phyloP scores from a whole-genome alignment of 2,113 vertebrate species.

The Nymphicus hollandicus region DNA sequence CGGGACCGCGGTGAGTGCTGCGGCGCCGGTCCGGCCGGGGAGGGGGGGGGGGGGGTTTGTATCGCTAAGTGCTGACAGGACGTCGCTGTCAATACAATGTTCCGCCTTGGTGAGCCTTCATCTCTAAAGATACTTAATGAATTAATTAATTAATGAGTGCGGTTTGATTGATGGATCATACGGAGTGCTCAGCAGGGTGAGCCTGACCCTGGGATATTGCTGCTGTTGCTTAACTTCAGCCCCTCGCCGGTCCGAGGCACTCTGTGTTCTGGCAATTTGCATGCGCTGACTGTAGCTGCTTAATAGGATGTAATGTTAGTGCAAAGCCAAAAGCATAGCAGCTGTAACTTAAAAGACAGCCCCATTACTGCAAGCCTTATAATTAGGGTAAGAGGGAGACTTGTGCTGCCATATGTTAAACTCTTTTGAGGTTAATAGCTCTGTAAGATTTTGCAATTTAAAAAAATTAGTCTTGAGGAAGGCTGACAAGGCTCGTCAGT shows the following conservation, averaged over 20 bases:
- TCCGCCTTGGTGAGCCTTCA: conserved; percentile 67
- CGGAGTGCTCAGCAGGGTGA: conserved; percentile 68
- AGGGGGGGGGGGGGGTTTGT: not conserved
- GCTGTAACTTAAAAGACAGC: conserved; percentile 81
- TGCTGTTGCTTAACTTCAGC: conserved; percentile 48
- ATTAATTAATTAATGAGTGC: conserved; percentile 76
- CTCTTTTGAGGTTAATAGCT: conserved; percentile 81
- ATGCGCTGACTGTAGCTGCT: conserved; percentile 76
- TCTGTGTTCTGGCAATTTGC: conserved; percentile 69
- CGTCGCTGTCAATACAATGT: conserved; percentile 69
- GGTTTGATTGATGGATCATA: conserved; percentile 71
- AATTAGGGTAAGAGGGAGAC: conserved; percentile 80
- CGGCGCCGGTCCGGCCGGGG: not conserved
- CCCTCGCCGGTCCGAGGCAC: conserved; percentile 56
- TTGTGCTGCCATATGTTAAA: conserved; percentile 78
- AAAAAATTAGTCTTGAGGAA: conserved; percentile 75
- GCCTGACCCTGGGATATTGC: conserved; percentile 68
- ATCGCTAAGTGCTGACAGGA: conserved; percentile 51
- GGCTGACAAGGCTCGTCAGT: conserved; percentile 58
- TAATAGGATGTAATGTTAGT: conserved; percentile 78
- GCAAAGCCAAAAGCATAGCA: conserved; percentile 75
- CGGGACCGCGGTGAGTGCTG: not conserved
- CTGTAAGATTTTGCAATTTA: conserved; percentile 78
- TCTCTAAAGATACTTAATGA: conserved; percentile 75
- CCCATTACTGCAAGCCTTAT: conserved; percentile 77